Percentiles rank a stretch among this genome's conserved stretches.
These are phyloP conservation scores for Barnardius zonarius DNA, from an alignment of 2,113 vertebrate genomes.

Conservation along the genomic window DNA sequence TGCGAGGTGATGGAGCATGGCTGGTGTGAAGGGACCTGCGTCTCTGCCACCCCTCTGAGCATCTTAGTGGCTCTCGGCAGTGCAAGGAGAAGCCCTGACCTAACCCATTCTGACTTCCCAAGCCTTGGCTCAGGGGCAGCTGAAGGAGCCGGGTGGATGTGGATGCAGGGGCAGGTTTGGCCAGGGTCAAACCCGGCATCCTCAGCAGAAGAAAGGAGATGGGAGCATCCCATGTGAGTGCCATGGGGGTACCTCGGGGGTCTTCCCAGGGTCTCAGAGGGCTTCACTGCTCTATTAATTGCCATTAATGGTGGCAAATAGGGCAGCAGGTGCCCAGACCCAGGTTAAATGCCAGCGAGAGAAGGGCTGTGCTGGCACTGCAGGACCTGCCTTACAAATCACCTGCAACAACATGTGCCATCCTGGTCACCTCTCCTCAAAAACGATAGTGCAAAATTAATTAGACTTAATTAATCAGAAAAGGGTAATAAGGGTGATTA, in stretches of 20 bases:
- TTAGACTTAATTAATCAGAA: conserved; percentile 66
- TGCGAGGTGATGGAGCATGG: neutral
- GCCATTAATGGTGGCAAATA: neutral
- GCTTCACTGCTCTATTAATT: neutral
- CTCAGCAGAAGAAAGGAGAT: neutral
- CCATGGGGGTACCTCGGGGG: neutral
- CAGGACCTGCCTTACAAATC: conserved; percentile 30
- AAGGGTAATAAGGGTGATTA: conserved; percentile 64
- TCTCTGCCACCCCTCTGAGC: neutral
- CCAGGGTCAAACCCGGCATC: neutral
- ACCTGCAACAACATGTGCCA: neutral
- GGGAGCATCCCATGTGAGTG: neutral
- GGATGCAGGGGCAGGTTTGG: neutral
- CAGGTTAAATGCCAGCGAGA: accelerated
- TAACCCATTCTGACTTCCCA: neutral
- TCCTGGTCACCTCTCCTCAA: conserved; percentile 50
- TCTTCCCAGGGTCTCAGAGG: neutral
- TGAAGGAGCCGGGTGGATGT: accelerated
- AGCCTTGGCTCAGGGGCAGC: neutral
- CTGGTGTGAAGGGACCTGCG: accelerated
- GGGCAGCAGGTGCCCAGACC: neutral
- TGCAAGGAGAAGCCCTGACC: neutral
- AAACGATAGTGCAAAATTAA: conserved; percentile 52
- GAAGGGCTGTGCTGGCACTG: neutral
- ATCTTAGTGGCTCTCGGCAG: neutral